Percentiles rank a stretch among this genome's conserved stretches.
phyloP scores from a whole-genome alignment of 2,888 invertebrate species.

The Euclidia mi region DNA sequence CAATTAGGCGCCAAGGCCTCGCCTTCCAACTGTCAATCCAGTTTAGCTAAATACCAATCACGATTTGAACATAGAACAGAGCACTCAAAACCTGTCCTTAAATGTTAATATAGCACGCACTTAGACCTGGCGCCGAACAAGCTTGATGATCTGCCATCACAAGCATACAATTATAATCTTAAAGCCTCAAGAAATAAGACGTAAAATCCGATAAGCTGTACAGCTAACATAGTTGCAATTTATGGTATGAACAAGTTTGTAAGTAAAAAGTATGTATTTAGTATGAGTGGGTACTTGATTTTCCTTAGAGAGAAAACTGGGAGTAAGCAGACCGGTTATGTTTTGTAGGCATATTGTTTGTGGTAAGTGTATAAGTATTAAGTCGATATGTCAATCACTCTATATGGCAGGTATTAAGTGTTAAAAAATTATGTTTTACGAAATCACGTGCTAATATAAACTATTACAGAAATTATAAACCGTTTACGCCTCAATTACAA shows the following conservation, averaged over 20 bases:
- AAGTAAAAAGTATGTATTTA: conserved; percentile 13
- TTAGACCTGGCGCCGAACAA: conserved; percentile 42
- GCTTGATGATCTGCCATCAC: conserved; percentile 20
- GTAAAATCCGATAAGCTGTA: conserved; percentile 3
- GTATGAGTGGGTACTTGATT: conserved; percentile 16
- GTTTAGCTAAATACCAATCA: conserved; percentile 4
- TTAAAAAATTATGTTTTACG: no score
- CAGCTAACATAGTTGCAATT: conserved; percentile 1
- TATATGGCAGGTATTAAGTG: background rate
- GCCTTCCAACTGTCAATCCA: no score
- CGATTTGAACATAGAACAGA: conserved; percentile 3
- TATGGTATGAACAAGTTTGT: conserved; percentile 15
- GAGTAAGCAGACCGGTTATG: background rate
- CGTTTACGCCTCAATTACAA: no score
- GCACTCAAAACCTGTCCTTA: conserved; percentile 14
- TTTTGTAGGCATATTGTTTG: background rate
- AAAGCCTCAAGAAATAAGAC: conserved; percentile 1
- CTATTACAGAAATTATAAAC: no score
- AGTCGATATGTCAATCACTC: background rate
- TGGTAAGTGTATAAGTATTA: background rate
- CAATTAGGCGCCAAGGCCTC: no score
- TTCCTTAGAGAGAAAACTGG: conserved; percentile 13
- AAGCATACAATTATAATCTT: conserved; percentile 11
- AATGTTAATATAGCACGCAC: conserved; percentile 34
- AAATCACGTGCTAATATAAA: no score